Evolutionary conservation across 2,113 vertebrate genomes (phyloP), one percentile per base, ranked within the genome.

Genomic region (Hippocampus guttulatus): DNA sequence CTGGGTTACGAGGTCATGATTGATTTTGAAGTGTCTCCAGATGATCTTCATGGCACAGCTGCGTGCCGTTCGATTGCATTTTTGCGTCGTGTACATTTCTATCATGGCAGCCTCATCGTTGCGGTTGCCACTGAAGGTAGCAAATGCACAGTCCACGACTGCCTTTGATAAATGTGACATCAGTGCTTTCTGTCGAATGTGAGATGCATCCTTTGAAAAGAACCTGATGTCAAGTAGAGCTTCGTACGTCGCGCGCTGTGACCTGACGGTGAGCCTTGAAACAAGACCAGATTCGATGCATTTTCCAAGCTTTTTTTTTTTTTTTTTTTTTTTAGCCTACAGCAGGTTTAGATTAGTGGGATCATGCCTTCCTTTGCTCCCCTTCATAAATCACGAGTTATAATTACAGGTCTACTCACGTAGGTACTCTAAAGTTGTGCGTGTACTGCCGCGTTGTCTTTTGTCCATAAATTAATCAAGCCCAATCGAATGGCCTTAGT

Each of bases 301-400:
- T 87, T 90, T 85, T 88, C 84, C 83, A 38, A 38, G 33, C 5
- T 38, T 38, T 38, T 38, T 38, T 33, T 33, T 33, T 33, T 33
- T 33, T 33, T 33, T 33, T 70, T 72, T 80, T 64, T 80, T 84
- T 81, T 82, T 82, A 79, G 27, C 71, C 58, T 69, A 79, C 91
- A 89, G 75, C 80, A 85, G 82, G 81, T 78, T 90, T 88, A 43
- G 64, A 90, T 91, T 87, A 89, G 74, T 68, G 58, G 68, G 64
- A 82, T 81, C 52, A 68, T 85, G 68, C 69, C 77, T 76, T 82
- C 81, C 72, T 84, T 85, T 81, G 74, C 75, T 79, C 71, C 63
- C 74, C 73, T 85, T 88, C 78, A 83, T 86, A 81, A 87, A 86
- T 89, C 80, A 81, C 68, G 38, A 78, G n/a, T 81, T 76, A 80